phyloP scores from a whole-genome alignment of 2,888 invertebrate genomes.

The Spodoptera picta region DNA sequence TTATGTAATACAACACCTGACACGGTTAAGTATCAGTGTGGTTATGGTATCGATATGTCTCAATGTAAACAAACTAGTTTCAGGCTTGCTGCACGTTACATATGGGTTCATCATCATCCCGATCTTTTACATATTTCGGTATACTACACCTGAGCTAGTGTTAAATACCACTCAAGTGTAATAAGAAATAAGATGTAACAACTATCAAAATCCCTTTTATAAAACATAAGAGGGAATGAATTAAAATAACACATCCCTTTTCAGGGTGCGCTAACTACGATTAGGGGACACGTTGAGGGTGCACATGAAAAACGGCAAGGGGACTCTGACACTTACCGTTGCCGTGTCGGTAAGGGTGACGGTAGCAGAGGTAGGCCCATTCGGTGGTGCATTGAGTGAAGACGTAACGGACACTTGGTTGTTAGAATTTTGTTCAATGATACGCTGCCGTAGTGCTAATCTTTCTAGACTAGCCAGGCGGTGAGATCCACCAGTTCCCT shows the following conservation, averaged over 20 bases:
- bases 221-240: slow-evolving; percentile 59
- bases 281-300: slow-evolving; percentile 85
- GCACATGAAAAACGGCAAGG: slow-evolving; percentile 74
- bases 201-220: slow-evolving; percentile 24
- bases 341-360: slow-evolving; percentile 87
- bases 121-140: slow-evolving; percentile 28
- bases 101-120: slow-evolving; percentile 16
- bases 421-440: slow-evolving; percentile 91
- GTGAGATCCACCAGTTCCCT: slow-evolving; percentile 93
- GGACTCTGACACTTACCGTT: slow-evolving; percentile 87
- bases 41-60: slow-evolving; percentile 68
- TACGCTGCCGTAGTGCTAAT: slow-evolving; percentile 94
- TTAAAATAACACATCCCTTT: slow-evolving; percentile 81
- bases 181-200: slow-evolving; percentile 2
- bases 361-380: slow-evolving; percentile 83
- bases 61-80: slow-evolving; percentile 74
- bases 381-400: slow-evolving; percentile 70
- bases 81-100: slow-evolving; percentile 52
- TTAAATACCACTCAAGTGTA: neutral
- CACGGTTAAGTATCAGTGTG: slow-evolving; percentile 60
- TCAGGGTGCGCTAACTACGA: slow-evolving; percentile 81
- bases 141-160: neutral
- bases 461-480: slow-evolving; percentile 94
- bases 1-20: slow-evolving; percentile 76
- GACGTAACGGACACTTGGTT: slow-evolving; percentile 80